Base-by-base conservation (phyloP, 2,113 vertebrate species). In the Cryptotis parvus region DNA sequence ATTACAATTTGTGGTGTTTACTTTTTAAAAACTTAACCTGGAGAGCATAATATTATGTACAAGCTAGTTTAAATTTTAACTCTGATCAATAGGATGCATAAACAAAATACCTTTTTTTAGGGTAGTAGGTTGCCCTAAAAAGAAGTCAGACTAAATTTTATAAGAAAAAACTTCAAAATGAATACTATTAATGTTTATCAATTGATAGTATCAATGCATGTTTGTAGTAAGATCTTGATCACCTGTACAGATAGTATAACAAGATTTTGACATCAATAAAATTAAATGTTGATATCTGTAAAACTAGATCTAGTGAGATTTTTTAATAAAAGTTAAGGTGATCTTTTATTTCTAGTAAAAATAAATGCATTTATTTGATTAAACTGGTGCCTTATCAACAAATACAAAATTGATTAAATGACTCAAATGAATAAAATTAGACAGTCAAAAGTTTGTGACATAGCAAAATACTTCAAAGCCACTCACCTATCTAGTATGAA, bases 391-490 rank as follows among this genome's bases (percentile, higher is more conserved):
- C 37, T 90, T 87, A 69, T 18, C 82, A 76, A 82, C 18, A 70
- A 73, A 78, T 35, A 45, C 33, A 10, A 91, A 90, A 24, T 72
- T 45, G 70, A 58, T 58, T 70, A 27, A 58, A 58, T 58, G 15
- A 63, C 35, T 74, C 18, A 82, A 9, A 76, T 33, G 69, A 79
- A 52, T 82, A 81, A 87, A 90, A 75, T 61, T 87, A 37, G 72
- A 72, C 16, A 74, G n/a, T 49, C 18, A 89, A 73, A 15, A 63
- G 68, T 37, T 52, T 45, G 16, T 39, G 37, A 41, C 68, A 12
- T 35, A 58, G 63, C 31, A 63, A 89, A 73, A 58, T 22, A 84
- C 37, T 65, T 88, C 61, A 79, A 58, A 66, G 37, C 65, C 26
- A 61, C 0, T 37, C 65, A 89, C 29, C 12, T 29, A 16, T 65